phyloP scores from a whole-genome alignment of 1,140 invertebrate genomes.

The Pinna nobilis region DNA sequence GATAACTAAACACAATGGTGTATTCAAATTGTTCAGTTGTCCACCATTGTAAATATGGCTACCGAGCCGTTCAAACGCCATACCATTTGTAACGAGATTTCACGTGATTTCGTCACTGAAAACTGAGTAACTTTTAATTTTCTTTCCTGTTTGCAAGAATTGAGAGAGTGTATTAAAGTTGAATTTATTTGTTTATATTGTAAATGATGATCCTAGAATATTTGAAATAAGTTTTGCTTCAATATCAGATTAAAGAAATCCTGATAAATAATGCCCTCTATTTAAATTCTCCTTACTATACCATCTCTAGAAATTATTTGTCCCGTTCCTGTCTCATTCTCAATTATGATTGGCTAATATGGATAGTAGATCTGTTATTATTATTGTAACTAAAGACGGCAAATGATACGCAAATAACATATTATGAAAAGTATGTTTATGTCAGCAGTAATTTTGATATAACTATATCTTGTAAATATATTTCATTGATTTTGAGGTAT shows the following conservation, averaged over 20 bases:
- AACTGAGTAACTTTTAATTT: background rate
- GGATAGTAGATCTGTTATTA: conserved; percentile 59
- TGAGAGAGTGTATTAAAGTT: background rate
- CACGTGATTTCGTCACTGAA: conserved; percentile 47
- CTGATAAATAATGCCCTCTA: conserved; percentile 14
- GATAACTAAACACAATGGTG: conserved; percentile 29
- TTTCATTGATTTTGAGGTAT: too few relatives aligned
- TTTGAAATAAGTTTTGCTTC: conserved; percentile 5
- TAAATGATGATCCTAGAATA: conserved; percentile 2
- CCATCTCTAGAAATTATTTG: conserved; percentile 58
- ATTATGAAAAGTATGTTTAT: too few relatives aligned
- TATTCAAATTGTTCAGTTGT: conserved; percentile 38
- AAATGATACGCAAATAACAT: too few relatives aligned
- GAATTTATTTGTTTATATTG: background rate
- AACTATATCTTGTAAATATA: too few relatives aligned
- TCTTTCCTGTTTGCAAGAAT: background rate
- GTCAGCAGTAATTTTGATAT: too few relatives aligned
- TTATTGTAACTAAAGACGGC: too few relatives aligned
- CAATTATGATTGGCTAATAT: conserved; percentile 60
- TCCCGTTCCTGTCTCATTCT: conserved; percentile 49
- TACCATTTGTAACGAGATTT: conserved; percentile 62
- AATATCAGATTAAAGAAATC: conserved; percentile 26
- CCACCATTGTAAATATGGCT: conserved; percentile 63
- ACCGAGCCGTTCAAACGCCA: conserved; percentile 58
- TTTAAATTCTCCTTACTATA: conserved; percentile 31